Base-by-base conservation (phyloP, 1,140 invertebrate species). In the Linepithema humile region DNA sequence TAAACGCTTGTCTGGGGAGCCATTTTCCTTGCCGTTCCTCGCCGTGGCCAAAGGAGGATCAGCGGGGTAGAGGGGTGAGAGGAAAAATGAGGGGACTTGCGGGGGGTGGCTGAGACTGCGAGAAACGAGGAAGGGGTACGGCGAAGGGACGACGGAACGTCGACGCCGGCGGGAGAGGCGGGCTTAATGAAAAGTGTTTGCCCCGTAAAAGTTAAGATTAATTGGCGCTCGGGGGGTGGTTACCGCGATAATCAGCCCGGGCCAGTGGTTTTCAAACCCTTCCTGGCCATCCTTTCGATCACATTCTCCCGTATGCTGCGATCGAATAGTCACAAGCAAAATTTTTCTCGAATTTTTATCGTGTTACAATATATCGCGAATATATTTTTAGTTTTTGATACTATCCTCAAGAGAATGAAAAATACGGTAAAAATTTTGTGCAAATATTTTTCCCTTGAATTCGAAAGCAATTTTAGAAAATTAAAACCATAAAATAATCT, bases 131-230 rank as follows among this genome's bases (percentile, higher is more conserved):
- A 57, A 75, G 86, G 74, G 78, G 15, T 29, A 65, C 43, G 35
- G 38, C 57, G 86, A 77, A 62, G 85, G 83, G 83, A 74, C 74
- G 77, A 85, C 88, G 82, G 73, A 87, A 80, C 84, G 85, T 83
- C 84, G 83, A 80, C 75, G 75, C 69, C 77, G 83, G 85, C 80
- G 86, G 85, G 60, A 89, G 87, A 90, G 89, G 90, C 90, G 92
- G 91, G 92, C 92, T 93, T 94, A 94, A 94, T 94, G 93, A 94
- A 94, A 93, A 94, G 93, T 93, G 93, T 94, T 94, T 94, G 93
- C 92, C 91, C 93, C 93, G 93, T 94, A 94, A 94, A 94, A 94
- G 93, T 94, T 94, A 93, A 94, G 93, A 94, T 94, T 94, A 94
- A 94, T 94, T 94, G 92, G 91, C 93, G 92, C 92, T 93, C 90